Evolutionary conservation across 2,888 invertebrate species (phyloP), one percentile per base, ranked within the genome.

Genomic region (Drosophila vallismaia): DNA sequence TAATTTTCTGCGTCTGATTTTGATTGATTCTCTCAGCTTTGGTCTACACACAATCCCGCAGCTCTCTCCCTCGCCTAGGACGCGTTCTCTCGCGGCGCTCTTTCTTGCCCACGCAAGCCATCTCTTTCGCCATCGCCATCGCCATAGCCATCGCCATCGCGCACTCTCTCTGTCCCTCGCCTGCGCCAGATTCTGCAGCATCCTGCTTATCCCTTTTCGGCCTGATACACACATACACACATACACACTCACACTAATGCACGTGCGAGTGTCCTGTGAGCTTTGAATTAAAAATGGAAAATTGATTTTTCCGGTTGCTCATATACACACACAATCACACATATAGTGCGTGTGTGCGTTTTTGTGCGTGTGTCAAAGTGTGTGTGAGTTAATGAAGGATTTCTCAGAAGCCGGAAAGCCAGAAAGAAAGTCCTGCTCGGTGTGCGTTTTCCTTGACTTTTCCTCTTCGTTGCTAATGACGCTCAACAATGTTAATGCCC

Each of bases 401-500:
- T 71, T 48, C 46, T 12, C 38, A 56, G 38, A 51, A 63, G 53
- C 49, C 26, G 54, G 49, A 67, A 51, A 63, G 53, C 49, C 26
- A 50, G 49, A 67, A 46, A 50, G 31, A 58, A 50, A 44, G 62
- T 62, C 40, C 31, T 29, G 31, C 26, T 62, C 14, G 26, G 2
- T 19, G 36, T 46, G 42, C 31, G 42, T 53, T 64, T 58, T 58
- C 44, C 52, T 49, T 38, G n/a, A 4, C 10, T 52, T 51, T 57
- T 24, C 46, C 40, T 9, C 12, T 14, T 54, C 60, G 87, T 76
- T 80, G 87, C 69, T 80, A 76, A 40, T 54, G 82, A 77, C 89
- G 83, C 88, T 86, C 84, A 89, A 93, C 94, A 93, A 93, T 94
- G 94, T 93, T 94, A 94, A 96, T 97, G 97, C 96, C 97, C 96